These are phyloP conservation scores for Cotesia congregata DNA, from an alignment of 2,888 invertebrate genomes.

Conservation along the genomic window DNA sequence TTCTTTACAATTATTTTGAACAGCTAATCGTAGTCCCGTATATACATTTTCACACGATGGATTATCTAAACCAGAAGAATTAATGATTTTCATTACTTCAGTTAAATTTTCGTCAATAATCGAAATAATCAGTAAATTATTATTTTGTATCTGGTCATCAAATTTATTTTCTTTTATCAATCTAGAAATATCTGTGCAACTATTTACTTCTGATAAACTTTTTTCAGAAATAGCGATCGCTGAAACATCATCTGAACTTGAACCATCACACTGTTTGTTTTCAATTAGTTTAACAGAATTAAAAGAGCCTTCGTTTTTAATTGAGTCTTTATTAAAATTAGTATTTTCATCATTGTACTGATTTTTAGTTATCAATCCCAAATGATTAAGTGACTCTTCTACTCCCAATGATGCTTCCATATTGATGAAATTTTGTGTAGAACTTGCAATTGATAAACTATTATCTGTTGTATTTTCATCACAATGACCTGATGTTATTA, in stretches of 20 bases:
- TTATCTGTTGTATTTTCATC: too few species aligned
- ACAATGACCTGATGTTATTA: too few species aligned
- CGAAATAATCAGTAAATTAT: too few species aligned
- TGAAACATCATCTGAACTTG: background rate
- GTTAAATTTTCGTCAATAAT: background rate
- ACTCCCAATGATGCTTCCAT: too few species aligned
- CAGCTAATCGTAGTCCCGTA: background rate
- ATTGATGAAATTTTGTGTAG: too few species aligned
- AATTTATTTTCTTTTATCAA: background rate
- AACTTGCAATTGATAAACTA: too few species aligned
- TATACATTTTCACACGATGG: background rate
- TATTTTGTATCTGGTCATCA: background rate
- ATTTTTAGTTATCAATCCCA: too few species aligned
- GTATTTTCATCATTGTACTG: background rate
- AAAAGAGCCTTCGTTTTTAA: background rate
- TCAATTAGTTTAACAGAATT: background rate
- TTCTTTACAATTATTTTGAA: background rate
- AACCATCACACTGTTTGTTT: background rate
- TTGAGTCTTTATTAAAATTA: background rate
- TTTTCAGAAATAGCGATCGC: background rate
- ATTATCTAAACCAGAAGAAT: background rate
- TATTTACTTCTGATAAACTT: background rate
- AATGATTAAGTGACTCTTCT: too few species aligned
- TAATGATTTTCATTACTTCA: background rate
- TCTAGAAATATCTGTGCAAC: background rate